Conservation (phyloP, 2,797 vertebrate species). For the Xiphophorus birchmanni region DNA sequence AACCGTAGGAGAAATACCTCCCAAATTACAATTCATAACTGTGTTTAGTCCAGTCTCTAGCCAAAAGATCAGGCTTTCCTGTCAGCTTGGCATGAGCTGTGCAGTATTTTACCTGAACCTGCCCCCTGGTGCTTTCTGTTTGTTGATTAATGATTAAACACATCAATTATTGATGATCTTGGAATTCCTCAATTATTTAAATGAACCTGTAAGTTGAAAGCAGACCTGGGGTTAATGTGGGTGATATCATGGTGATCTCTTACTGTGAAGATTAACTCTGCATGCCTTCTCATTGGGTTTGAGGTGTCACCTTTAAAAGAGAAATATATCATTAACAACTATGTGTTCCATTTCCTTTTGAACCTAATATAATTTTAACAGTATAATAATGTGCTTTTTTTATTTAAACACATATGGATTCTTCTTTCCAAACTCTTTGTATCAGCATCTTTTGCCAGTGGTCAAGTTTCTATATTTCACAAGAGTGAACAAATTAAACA, state of each 20-base stretch:
- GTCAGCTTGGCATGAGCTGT: slow-evolving; percentile 37
- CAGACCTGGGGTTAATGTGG: slow-evolving; percentile 61
- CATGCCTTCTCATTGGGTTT: slow-evolving; percentile 16
- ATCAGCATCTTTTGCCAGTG: not conserved
- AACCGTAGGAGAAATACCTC: slow-evolving; percentile 39
- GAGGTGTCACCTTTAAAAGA: slow-evolving; percentile 9
- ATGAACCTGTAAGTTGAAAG: slow-evolving; percentile 66
- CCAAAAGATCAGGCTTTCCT: slow-evolving; percentile 44
- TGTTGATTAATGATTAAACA: slow-evolving; percentile 74
- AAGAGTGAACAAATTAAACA: not conserved
- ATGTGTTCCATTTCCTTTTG: not conserved
- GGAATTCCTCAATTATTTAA: slow-evolving; percentile 75
- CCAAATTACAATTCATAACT: slow-evolving; percentile 46
- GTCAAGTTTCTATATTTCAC: not conserved
- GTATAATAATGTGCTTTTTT: not conserved
- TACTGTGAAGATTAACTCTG: slow-evolving; percentile 68
- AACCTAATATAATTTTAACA: not conserved
- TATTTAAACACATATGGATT: not conserved
- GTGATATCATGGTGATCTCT: slow-evolving; percentile 60
- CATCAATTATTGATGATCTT: slow-evolving; percentile 76
- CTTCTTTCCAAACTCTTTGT: not conserved
- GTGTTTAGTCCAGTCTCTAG: slow-evolving; percentile 44
- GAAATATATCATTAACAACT: not conserved
- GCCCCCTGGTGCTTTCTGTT: slow-evolving; percentile 59
- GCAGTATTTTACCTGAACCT: slow-evolving; percentile 33